These are phyloP conservation scores for Capitulum mitella DNA, from an alignment of 2,888 invertebrate species.

Conservation along the genomic window DNA sequence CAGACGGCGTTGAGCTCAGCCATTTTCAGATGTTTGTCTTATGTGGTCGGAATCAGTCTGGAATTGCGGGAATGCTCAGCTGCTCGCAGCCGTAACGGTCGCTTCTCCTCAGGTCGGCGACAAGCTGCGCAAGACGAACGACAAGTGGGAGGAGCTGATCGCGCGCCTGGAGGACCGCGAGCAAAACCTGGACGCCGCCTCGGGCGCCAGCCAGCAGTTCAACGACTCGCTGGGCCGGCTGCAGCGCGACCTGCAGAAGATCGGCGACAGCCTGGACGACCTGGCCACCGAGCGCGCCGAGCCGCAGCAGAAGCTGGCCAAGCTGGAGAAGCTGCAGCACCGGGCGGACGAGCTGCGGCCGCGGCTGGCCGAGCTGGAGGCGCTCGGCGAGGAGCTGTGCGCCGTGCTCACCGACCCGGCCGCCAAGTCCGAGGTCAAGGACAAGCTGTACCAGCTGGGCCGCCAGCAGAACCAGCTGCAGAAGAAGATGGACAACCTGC, in stretches of 20 bases:
- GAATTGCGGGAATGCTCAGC: no score
- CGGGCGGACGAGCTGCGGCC: constrained; percentile 84
- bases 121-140: constrained; percentile 62
- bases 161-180: constrained; percentile 79
- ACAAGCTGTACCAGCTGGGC: constrained; percentile 75
- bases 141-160: constrained; percentile 71
- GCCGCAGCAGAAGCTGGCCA: constrained; percentile 76
- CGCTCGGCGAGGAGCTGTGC: constrained; percentile 76
- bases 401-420: constrained; percentile 83
- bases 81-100: no score
- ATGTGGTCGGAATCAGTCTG: no score
- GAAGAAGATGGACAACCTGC: constrained; percentile 78
- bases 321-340: constrained; percentile 75
- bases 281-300: constrained; percentile 65
- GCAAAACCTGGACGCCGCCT: constrained; percentile 78
- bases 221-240: constrained; percentile 77
- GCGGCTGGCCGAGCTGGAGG: constrained; percentile 75
- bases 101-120: constrained; percentile 50
- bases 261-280: constrained; percentile 78
- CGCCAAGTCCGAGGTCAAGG: constrained; percentile 81
- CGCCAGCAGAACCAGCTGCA: constrained; percentile 80
- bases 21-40: no score
- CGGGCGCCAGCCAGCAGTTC: constrained; percentile 86
- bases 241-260: constrained; percentile 75
- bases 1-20: no score